Conservation (phyloP, 2,888 invertebrate species). For the Eupithecia vulgata region DNA sequence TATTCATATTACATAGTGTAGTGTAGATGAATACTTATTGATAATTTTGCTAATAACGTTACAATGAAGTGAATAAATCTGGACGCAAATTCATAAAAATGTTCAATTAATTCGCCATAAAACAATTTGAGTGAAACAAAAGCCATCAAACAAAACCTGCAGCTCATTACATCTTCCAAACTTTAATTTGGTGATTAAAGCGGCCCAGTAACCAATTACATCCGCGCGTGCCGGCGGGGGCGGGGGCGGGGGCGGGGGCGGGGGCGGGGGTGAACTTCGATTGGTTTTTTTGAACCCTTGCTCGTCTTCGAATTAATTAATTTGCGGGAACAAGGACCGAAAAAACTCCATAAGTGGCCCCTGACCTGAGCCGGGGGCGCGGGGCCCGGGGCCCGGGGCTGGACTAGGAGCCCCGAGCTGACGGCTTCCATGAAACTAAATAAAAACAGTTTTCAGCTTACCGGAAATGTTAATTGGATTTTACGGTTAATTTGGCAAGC, state of each 20-base stretch:
- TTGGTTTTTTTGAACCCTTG: conserved; percentile 46
- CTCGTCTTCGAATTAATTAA: conserved; percentile 55
- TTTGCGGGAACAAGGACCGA: conserved; percentile 50
- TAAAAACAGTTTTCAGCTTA: conserved; percentile 40
- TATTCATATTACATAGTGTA: too few species aligned
- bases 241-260: conserved; percentile 25
- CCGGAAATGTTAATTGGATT: conserved; percentile 37
- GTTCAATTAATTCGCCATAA: conserved; percentile 13
- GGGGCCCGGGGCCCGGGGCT: conserved; percentile 33
- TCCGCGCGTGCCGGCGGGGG: too few species aligned
- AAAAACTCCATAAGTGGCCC: conserved; percentile 50
- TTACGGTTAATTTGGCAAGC: conserved; percentile 29
- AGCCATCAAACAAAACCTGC: conserved; percentile 20
- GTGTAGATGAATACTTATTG: too few species aligned
- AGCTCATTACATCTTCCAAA: conserved; percentile 32
- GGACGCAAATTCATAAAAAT: background rate
- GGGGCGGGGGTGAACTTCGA: conserved; percentile 39
- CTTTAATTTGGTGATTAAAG: conserved; percentile 39
- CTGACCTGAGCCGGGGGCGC: conserved; percentile 40
- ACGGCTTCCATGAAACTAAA: conserved; percentile 33
- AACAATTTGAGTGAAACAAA: conserved; percentile 26
- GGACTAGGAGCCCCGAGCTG: conserved; percentile 40
- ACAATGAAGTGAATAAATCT: background rate
- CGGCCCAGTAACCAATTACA: conserved; percentile 40
- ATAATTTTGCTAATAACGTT: too few species aligned